phyloP scores from a whole-genome alignment of 1,140 invertebrate genomes.

The Harpegnathos saltator region DNA sequence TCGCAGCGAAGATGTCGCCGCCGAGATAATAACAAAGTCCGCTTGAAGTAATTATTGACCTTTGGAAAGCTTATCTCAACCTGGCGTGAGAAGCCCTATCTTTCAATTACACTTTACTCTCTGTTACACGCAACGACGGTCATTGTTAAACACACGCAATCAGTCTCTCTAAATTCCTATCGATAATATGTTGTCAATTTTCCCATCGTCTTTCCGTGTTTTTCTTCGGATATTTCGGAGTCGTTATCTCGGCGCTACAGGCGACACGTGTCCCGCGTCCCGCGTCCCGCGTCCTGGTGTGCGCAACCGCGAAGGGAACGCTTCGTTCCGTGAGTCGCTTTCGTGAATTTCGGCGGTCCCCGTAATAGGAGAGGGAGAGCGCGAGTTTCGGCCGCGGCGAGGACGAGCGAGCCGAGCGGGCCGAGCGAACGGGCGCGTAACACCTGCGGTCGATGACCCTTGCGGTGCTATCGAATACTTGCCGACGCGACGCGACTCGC shows the following conservation, averaged over 20 bases:
- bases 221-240: too few species aligned
- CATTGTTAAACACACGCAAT: too few species aligned
- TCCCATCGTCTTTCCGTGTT: too few species aligned
- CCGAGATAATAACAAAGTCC: neutral
- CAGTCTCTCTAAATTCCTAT: too few species aligned
- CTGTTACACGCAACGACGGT: too few species aligned
- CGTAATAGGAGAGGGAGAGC: slow-evolving; percentile 70
- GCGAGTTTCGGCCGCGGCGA: slow-evolving; percentile 69
- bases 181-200: too few species aligned
- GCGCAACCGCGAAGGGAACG: slow-evolving; percentile 32
- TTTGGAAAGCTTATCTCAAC: neutral
- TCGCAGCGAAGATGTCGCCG: too few species aligned
- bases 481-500: slow-evolving; percentile 76
- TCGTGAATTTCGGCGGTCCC: slow-evolving; percentile 62
- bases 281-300: neutral
- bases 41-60: neutral
- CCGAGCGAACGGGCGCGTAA: slow-evolving; percentile 71
- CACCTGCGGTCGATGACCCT: slow-evolving; percentile 85
- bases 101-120: neutral
- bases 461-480: slow-evolving; percentile 83
- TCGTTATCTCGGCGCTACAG: too few species aligned
- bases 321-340: slow-evolving; percentile 31
- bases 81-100: too few species aligned
- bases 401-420: slow-evolving; percentile 71
- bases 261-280: neutral